phyloP scores from a whole-genome alignment of 92 coral and sea anemone species.

The Epizoanthus stellaris region DNA sequence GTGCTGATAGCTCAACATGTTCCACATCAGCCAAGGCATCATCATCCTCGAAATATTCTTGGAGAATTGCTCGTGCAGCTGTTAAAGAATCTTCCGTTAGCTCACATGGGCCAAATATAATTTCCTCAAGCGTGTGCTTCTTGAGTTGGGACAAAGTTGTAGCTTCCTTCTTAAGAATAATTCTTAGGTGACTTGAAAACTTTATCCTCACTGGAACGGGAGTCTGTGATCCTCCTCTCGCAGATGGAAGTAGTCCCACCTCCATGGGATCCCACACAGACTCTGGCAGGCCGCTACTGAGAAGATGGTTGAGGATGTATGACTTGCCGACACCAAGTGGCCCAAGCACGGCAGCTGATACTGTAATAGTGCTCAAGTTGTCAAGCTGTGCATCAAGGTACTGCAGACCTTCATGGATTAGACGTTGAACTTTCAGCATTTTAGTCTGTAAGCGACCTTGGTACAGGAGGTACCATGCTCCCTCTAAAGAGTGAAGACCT shows the following conservation, averaged over 20 bases:
- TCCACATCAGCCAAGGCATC: conserved; percentile 12
- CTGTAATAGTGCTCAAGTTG: conserved; percentile 41
- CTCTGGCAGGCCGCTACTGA: conserved; percentile 36
- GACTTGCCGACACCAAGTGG: conserved; percentile 67
- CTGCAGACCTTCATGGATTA: conserved; percentile 50
- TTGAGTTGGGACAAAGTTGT: neutral
- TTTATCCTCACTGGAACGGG: conserved; percentile 60
- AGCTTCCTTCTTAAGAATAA: conserved; percentile 15
- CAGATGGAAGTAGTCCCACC: conserved; percentile 60
- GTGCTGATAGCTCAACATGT: conserved; percentile 53
- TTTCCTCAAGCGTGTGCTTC: conserved; percentile 3
- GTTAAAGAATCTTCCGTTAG: neutral
- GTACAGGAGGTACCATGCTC: conserved; percentile 58
- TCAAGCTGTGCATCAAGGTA: conserved; percentile 44
- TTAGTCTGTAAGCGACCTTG: conserved; percentile 6
- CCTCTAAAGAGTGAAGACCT: conserved; percentile 37
- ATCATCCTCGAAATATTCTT: conserved; percentile 24
- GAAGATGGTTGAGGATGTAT: conserved; percentile 55
- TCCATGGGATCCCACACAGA: neutral
- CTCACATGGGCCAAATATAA: neutral
- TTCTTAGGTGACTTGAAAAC: conserved; percentile 33
- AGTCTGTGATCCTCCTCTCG: conserved; percentile 50
- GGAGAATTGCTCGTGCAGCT: neutral
- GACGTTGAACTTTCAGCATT: conserved; percentile 33
- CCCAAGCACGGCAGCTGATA: conserved; percentile 65